A percentile compares a stretch with the other conserved stretches of the same genome.
phyloP scores from a whole-genome alignment of 1,140 invertebrate genomes.

The Caenorhabditis inopinata region DNA sequence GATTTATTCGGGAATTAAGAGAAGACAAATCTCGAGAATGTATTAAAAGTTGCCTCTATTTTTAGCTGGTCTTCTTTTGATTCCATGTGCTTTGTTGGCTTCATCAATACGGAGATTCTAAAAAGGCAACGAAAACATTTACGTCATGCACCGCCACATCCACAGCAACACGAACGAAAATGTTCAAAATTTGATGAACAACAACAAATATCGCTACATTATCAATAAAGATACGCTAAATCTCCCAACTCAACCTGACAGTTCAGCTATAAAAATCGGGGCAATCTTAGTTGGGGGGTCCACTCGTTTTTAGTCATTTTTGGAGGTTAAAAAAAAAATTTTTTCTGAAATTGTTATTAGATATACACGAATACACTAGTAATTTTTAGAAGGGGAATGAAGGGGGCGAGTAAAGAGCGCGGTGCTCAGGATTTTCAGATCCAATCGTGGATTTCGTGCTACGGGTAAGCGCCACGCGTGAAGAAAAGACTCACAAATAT shows the following conservation, averaged over 20 bases:
- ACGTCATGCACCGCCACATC: constrained; percentile 38
- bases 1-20: not conserved
- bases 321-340: no score
- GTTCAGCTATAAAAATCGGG: no score
- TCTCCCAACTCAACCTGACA: not conserved
- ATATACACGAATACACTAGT: no score
- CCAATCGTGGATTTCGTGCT: no score
- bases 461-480: no score
- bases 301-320: no score
- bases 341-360: no score
- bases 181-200: not conserved
- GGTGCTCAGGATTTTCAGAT: no score
- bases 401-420: no score
- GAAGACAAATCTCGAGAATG: not conserved
- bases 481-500: no score
- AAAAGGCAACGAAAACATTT: constrained; percentile 33
- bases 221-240: not conserved
- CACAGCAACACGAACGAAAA: constrained; percentile 15
- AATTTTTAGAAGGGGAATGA: no score
- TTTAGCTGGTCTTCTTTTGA: constrained; percentile 24
- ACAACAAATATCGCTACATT: constrained; percentile 23
- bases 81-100: constrained; percentile 18
- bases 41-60: not conserved
- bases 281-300: no score
- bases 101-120: constrained; percentile 36